phyloP scores from a whole-genome alignment of 2,113 vertebrate genomes.

The Xiphorhynchus elegans region DNA sequence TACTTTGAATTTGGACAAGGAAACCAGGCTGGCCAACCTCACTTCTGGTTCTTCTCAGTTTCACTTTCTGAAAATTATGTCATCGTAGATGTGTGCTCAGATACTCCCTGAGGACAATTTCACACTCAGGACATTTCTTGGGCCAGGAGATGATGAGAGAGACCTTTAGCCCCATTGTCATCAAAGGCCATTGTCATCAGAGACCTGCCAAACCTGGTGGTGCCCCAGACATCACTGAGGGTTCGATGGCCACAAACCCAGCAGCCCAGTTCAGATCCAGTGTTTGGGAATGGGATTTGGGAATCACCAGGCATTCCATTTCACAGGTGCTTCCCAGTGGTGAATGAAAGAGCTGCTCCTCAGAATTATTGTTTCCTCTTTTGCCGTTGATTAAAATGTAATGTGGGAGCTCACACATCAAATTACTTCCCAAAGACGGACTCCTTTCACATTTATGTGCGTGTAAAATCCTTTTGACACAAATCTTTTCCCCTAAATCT shows the following conservation, averaged over 20 bases:
- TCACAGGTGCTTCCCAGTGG: neutral
- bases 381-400: neutral
- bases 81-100: neutral
- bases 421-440: neutral
- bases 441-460: neutral
- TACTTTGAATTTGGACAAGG: conserved; percentile 26
- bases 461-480: neutral
- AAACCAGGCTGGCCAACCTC: neutral
- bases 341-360: neutral
- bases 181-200: neutral
- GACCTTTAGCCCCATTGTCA: neutral
- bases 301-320: neutral
- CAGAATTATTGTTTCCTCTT: neutral
- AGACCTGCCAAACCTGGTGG: neutral
- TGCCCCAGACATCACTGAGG: neutral
- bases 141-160: neutral
- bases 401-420: neutral
- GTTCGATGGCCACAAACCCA: neutral
- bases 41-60: conserved; percentile 8
- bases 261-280: neutral
- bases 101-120: neutral
- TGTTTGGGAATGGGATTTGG: neutral
- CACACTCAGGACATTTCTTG: neutral
- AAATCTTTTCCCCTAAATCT: neutral
- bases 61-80: neutral